Conservation (phyloP, 2,113 vertebrate species). For the Polypterus senegalus region DNA sequence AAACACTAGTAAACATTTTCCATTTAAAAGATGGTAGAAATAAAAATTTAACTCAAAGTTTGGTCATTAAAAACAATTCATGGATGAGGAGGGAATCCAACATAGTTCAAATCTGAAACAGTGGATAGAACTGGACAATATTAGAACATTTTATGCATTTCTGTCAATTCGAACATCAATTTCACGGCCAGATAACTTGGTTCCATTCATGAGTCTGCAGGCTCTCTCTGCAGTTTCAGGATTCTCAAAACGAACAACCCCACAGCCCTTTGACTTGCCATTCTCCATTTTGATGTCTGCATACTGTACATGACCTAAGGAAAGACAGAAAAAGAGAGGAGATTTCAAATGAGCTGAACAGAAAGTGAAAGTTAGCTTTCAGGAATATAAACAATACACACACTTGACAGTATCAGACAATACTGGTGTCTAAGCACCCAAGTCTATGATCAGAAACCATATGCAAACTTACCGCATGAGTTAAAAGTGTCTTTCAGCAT, state of each 20-base stretch:
- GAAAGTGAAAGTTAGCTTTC: not conserved
- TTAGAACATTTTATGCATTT: conserved; percentile 62
- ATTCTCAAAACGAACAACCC: conserved; percentile 85
- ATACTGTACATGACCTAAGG: conserved; percentile 80
- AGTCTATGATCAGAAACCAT: conserved; percentile 13
- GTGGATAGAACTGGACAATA: no score
- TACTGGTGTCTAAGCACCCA: not conserved
- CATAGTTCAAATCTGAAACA: no score
- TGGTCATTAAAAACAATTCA: not conserved
- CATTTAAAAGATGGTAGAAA: no score
- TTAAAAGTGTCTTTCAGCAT: conserved; percentile 97
- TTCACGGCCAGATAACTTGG: conserved; percentile 82
- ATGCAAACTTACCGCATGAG: conserved; percentile 70
- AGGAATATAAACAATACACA: not conserved
- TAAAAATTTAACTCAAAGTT: no score
- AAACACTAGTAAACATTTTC: no score
- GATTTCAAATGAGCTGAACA: not conserved
- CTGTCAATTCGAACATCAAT: conserved; percentile 92
- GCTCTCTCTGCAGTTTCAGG: conserved; percentile 85
- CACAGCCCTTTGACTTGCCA: conserved; percentile 95
- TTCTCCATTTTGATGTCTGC: conserved; percentile 98
- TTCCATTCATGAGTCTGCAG: conserved; percentile 90
- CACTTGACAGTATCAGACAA: not conserved
- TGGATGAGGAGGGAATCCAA: conserved; percentile 7
- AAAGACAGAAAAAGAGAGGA: conserved; percentile 12